These are phyloP conservation scores for Tribolium freemani DNA, from an alignment of 2,888 invertebrate species.

Conservation along the genomic window DNA sequence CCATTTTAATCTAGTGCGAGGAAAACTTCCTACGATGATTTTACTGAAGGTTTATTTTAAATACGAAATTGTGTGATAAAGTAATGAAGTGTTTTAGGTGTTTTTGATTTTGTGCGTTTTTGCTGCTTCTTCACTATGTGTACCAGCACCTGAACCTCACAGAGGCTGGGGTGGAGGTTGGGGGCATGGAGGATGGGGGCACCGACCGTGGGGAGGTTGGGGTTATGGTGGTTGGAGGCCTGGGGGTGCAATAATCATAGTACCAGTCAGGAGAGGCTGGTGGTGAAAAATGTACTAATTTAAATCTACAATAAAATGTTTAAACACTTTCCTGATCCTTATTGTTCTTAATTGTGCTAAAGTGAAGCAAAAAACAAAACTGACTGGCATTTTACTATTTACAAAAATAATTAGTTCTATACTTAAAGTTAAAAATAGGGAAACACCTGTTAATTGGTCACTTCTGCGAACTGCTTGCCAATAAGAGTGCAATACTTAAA, in stretches of 20 bases:
- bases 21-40: neutral
- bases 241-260: constrained; percentile 4
- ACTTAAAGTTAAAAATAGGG: no score
- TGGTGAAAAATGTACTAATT: neutral
- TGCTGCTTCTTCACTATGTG: neutral
- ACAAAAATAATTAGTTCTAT: no score
- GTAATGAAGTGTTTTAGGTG: neutral
- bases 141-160: constrained; percentile 9
- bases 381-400: no score
- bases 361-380: no score
- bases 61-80: neutral
- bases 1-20: neutral
- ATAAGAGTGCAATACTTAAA: no score
- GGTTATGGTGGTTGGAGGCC: constrained; percentile 10
- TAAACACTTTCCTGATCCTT: no score
- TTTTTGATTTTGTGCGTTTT: neutral
- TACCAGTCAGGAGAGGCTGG: constrained; percentile 7
- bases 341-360: no score
- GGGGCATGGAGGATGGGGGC: neutral
- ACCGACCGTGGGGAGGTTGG: constrained; percentile 1
- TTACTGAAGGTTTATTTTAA: no score
- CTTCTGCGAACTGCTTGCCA: no score
- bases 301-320: neutral
- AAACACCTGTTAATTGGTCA: no score
- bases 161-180: constrained; percentile 12